These are phyloP conservation scores for Anorthoa munda DNA, from an alignment of 2,888 invertebrate species.

Conservation along the genomic window DNA sequence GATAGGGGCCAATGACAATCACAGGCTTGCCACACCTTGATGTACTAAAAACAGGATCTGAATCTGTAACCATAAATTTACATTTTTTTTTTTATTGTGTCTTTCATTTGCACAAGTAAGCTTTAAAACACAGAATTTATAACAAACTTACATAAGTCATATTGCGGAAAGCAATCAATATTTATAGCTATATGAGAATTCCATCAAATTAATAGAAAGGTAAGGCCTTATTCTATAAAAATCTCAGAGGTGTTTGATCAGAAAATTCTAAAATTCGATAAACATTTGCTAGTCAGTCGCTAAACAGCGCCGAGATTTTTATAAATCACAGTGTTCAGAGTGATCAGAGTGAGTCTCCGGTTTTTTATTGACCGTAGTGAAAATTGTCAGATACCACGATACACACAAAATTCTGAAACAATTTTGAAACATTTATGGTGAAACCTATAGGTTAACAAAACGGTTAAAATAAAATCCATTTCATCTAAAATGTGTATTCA, in stretches of 20 bases:
- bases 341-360: too few relatives aligned
- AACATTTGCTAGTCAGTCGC: too few relatives aligned
- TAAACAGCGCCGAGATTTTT: too few relatives aligned
- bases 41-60: slow-evolving; percentile 41
- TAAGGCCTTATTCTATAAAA: too few relatives aligned
- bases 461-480: not conserved
- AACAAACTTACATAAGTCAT: not conserved
- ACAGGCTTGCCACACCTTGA: slow-evolving; percentile 50
- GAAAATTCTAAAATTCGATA: too few relatives aligned
- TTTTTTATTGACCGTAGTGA: not conserved
- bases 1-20: slow-evolving; percentile 37
- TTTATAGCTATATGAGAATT: not conserved
- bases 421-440: not conserved
- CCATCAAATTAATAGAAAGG: not conserved
- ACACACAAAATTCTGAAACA: not conserved
- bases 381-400: not conserved
- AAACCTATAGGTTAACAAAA: not conserved
- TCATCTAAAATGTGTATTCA: not conserved
- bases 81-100: not conserved
- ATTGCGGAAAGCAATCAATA: not conserved
- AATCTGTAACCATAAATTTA: not conserved
- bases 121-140: not conserved
- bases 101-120: not conserved
- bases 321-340: too few relatives aligned
- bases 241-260: too few relatives aligned